A percentile compares a stretch with the other conserved stretches of the same genome.
These are phyloP conservation scores for Pteropus rufus DNA, from an alignment of 2,797 vertebrate species.

Conservation along the genomic window DNA sequence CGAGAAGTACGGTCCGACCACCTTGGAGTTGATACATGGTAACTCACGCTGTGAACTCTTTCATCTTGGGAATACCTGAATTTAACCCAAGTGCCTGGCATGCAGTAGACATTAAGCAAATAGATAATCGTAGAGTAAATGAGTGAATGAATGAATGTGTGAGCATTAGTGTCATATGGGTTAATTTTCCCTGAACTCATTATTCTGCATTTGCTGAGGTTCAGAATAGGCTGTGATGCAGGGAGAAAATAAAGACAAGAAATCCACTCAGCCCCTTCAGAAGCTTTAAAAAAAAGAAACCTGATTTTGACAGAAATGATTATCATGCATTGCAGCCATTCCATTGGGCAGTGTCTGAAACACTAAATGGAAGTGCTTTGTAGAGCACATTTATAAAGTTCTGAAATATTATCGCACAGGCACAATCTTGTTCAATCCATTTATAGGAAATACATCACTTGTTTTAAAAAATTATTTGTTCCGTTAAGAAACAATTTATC, in stretches of 20 bases:
- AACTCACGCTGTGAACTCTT: background rate
- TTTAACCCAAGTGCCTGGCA: background rate
- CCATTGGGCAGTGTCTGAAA: background rate
- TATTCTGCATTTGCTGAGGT: slow-evolving; percentile 32
- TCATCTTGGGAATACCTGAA: background rate
- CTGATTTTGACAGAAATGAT: slow-evolving; percentile 63
- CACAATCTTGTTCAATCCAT: slow-evolving; percentile 41
- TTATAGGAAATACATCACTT: slow-evolving; percentile 39
- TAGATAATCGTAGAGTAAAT: background rate
- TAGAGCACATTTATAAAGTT: slow-evolving; percentile 38
- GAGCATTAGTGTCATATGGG: background rate
- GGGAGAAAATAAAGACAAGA: slow-evolving; percentile 60
- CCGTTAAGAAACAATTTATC: slow-evolving; percentile 37
- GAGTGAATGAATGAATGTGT: background rate
- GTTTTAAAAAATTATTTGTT: slow-evolving; percentile 12
- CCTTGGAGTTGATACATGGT: background rate
- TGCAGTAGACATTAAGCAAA: background rate
- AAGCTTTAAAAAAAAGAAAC: slow-evolving; percentile 63
- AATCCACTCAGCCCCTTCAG: slow-evolving; percentile 51
- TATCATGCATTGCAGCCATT: slow-evolving; percentile 22
- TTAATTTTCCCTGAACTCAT: slow-evolving; percentile 44
- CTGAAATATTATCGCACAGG: slow-evolving; percentile 41
- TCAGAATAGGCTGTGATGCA: background rate
- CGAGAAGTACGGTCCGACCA: background rate
- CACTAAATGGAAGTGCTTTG: slow-evolving; percentile 14